phyloP scores from a whole-genome alignment of 1,140 invertebrate species.

The Aricia agestis region DNA sequence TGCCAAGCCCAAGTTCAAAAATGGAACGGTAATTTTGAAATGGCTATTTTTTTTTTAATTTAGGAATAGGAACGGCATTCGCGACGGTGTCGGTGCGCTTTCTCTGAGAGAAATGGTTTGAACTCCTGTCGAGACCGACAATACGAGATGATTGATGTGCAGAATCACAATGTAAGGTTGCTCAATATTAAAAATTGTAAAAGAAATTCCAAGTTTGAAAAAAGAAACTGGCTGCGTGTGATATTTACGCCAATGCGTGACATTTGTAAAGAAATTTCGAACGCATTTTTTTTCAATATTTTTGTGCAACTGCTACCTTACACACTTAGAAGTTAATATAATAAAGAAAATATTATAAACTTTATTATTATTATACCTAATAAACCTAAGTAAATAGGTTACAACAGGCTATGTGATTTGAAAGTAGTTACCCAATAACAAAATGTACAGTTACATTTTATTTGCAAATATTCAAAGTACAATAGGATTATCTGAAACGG shows the following conservation, averaged over 20 bases:
- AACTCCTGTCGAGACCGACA: constrained; percentile 11
- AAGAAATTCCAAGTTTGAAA: constrained; percentile 7
- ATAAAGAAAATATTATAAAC: neutral
- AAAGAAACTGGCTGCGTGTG: neutral
- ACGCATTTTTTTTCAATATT: neutral
- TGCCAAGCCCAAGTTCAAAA: neutral
- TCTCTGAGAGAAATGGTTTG: constrained; percentile 15
- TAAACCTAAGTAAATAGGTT: no score
- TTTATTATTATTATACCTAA: no score
- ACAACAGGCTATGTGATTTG: neutral
- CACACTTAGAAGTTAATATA: neutral
- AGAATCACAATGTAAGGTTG: neutral
- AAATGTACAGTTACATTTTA: constrained; percentile 1
- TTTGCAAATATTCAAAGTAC: neutral
- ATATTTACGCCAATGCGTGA: neutral
- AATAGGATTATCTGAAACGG: constrained; percentile 14
- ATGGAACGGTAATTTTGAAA: neutral
- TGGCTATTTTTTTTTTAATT: constrained; percentile 3
- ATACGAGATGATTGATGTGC: constrained; percentile 14
- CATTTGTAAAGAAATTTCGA: neutral
- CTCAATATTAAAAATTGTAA: constrained; percentile 10
- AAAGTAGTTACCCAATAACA: neutral
- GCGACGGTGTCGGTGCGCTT: constrained; percentile 11
- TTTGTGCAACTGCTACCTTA: no score
- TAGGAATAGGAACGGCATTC: constrained; percentile 6